These are phyloP conservation scores for Alosa sapidissima DNA, from an alignment of 2,797 vertebrate species.

Conservation along the genomic window DNA sequence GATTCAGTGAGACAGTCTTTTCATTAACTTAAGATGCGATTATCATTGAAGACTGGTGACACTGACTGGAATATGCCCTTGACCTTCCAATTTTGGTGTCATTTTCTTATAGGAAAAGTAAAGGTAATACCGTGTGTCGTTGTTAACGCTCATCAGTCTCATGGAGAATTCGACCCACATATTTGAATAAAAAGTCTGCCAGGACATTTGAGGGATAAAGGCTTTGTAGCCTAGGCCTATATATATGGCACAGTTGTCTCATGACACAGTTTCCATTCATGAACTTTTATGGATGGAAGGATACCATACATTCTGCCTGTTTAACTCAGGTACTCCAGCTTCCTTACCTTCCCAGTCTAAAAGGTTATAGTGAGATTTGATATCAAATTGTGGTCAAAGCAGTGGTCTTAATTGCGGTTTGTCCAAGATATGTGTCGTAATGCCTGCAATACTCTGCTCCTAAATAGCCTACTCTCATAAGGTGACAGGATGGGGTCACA, in stretches of 20 bases:
- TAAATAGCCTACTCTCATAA: neutral
- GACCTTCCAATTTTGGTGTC: neutral
- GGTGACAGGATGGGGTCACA: neutral
- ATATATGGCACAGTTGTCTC: no score
- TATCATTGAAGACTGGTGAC: no score
- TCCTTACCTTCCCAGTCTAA: neutral
- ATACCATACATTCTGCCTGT: neutral
- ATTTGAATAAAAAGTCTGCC: no score
- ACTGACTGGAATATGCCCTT: no score
- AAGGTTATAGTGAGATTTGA: neutral
- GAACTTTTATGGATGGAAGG: neutral
- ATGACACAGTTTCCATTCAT: neutral
- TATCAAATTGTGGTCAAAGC: neutral
- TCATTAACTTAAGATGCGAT: no score
- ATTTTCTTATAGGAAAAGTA: neutral
- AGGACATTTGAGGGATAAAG: no score
- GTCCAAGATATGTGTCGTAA: neutral
- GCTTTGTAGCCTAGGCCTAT: no score
- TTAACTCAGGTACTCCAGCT: neutral
- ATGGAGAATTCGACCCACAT: no score
- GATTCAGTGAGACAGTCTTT: no score
- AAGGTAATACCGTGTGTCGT: no score
- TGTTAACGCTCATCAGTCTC: no score
- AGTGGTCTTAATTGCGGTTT: neutral
- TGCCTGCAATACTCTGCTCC: neutral